Evolutionary conservation across 2,888 invertebrate genomes (phyloP).

Genomic region (Aleiodes alternator): DNA sequence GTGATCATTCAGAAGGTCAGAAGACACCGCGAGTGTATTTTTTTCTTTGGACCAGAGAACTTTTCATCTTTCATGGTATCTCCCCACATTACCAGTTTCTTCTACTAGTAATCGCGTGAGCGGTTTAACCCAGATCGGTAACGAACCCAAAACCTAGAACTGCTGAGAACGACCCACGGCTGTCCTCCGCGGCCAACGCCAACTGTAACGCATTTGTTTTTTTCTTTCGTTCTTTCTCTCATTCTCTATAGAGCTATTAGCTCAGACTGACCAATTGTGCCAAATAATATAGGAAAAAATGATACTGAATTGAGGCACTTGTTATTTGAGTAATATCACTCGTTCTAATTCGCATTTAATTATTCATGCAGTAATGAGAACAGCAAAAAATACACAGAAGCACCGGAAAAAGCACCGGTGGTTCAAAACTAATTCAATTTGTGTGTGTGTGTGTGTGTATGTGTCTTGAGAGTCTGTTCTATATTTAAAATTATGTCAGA

Average conservation of each 20-base stretch:
- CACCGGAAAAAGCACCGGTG: constrained; percentile 47
- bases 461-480: constrained; percentile 62
- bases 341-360: not conserved
- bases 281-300: not conserved
- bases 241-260: not conserved
- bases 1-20: not conserved
- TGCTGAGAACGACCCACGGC: constrained; percentile 23
- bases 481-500: constrained; percentile 73
- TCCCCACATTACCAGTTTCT: constrained; percentile 14
- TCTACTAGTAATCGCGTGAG: constrained; percentile 25
- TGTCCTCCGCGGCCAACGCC: constrained; percentile 24
- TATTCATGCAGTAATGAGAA: not conserved
- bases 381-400: constrained; percentile 31
- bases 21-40: no score
- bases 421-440: constrained; percentile 61
- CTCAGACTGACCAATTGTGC: not conserved
- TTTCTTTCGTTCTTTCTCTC: not conserved
- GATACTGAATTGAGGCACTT: not conserved
- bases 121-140: constrained; percentile 36
- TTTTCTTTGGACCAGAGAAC: no score
- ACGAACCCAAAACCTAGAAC: constrained; percentile 32
- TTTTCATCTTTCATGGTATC: not conserved
- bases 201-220: constrained; percentile 17
- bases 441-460: constrained; percentile 1
- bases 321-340: not conserved